Conservation (phyloP, 1,140 invertebrate species). For the Trichonephila clavata region DNA sequence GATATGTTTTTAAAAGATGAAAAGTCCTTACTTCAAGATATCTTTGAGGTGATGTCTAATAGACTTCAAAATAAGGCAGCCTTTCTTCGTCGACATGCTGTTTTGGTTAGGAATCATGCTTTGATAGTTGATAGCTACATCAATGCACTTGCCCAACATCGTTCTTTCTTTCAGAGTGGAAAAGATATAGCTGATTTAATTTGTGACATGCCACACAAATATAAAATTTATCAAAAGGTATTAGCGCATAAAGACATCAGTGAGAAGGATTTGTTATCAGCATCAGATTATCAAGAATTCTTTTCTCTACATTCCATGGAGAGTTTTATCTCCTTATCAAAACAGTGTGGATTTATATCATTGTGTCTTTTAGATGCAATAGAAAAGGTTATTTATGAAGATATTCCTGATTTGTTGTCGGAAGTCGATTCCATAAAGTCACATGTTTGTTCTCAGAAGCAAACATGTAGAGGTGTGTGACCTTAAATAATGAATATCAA, state of each 20-base stretch:
- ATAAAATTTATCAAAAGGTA: slow-evolving; percentile 92
- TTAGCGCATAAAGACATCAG: slow-evolving; percentile 95
- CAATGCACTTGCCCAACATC: slow-evolving; percentile 95
- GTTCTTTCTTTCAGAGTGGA: slow-evolving; percentile 93
- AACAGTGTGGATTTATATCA: slow-evolving; percentile 73
- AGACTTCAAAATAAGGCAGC: slow-evolving; percentile 96
- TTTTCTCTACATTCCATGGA: slow-evolving; percentile 84
- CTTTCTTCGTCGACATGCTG: slow-evolving; percentile 94
- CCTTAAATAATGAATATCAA: neutral
- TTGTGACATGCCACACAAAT: slow-evolving; percentile 95
- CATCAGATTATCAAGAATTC: slow-evolving; percentile 94
- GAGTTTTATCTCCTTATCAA: slow-evolving; percentile 65
- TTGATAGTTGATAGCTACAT: slow-evolving; percentile 97
- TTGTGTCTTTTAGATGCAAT: slow-evolving; percentile 64
- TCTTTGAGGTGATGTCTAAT: slow-evolving; percentile 91
- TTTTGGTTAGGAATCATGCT: slow-evolving; percentile 95
- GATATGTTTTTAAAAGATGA: slow-evolving; percentile 86
- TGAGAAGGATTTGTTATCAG: slow-evolving; percentile 94
- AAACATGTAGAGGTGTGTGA: slow-evolving; percentile 20
- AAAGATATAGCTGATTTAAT: slow-evolving; percentile 86
- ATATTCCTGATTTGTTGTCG: slow-evolving; percentile 49
- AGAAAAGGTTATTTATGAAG: slow-evolving; percentile 66
- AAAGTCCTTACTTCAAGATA: slow-evolving; percentile 88
- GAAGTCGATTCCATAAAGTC: slow-evolving; percentile 26
- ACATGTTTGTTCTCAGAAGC: neutral